phyloP scores from a whole-genome alignment of 2,113 vertebrate species.

The Clarias gariepinus region DNA sequence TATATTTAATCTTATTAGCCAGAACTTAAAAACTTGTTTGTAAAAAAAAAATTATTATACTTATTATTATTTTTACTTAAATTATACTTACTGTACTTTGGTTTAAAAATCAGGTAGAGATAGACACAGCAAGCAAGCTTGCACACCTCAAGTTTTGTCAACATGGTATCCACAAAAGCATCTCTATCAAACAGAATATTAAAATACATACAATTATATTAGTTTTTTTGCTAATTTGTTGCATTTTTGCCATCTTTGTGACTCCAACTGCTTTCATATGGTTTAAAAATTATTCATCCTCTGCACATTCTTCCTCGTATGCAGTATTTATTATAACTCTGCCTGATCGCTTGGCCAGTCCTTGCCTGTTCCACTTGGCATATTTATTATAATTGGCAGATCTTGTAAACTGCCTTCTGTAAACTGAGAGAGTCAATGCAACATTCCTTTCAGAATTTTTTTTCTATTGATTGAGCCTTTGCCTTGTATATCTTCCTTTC shows the following conservation, averaged over 20 bases:
- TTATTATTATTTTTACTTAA: no score
- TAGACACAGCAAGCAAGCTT: not conserved
- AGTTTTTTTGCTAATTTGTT: no score
- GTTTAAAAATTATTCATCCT: not conserved
- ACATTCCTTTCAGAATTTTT: not conserved
- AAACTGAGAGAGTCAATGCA: not conserved
- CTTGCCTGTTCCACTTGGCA: not conserved
- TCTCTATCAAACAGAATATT: not conserved
- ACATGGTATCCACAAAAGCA: no score
- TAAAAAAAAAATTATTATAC: no score
- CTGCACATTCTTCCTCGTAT: not conserved
- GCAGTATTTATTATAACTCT: not conserved
- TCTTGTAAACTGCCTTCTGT: constrained; percentile 11
- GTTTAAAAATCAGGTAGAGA: not conserved
- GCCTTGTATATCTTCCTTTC: not conserved
- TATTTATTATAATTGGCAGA: constrained; percentile 12
- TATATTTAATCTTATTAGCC: not conserved
- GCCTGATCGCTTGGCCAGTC: constrained; percentile 1
- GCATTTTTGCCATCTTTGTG: not conserved
- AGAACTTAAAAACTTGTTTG: not conserved
- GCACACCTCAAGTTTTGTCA: not conserved
- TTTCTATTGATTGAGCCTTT: not conserved
- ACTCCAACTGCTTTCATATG: not conserved
- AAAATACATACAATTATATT: not conserved
- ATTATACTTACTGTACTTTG: no score